Evolutionary conservation across 2,113 vertebrate genomes (phyloP).

Genomic region (Elephas maximus): DNA sequence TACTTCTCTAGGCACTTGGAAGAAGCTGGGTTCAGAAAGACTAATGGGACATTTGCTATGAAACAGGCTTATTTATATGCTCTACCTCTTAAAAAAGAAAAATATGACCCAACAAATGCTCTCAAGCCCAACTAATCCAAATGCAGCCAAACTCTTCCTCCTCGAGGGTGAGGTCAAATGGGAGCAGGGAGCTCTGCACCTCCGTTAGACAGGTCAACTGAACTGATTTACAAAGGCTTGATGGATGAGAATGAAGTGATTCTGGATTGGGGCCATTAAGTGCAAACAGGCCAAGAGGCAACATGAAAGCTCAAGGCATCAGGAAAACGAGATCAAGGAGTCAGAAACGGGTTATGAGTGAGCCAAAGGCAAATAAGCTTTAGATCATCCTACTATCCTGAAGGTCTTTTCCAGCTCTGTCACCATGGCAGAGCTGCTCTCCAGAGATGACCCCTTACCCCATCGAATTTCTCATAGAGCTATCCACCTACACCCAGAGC

Average conservation of each 20-base stretch:
- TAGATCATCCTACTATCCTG: neutral
- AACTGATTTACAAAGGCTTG: neutral
- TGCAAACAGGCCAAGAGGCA: neutral
- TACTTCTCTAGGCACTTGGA: neutral
- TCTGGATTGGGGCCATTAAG: neutral
- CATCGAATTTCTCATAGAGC: slow-evolving; percentile 56
- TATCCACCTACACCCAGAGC: neutral
- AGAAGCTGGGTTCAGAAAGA: neutral
- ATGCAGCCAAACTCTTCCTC: neutral
- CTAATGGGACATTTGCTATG: neutral
- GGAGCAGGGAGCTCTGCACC: too few relatives aligned
- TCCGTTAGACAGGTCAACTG: neutral
- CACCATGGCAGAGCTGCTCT: neutral
- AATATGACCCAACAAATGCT: neutral
- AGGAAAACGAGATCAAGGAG: neutral
- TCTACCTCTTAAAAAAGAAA: slow-evolving; percentile 4
- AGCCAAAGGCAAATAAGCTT: neutral
- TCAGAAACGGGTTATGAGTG: neutral
- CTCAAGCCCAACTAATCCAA: neutral
- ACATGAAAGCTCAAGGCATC: neutral
- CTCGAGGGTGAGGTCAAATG: neutral
- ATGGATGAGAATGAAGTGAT: neutral
- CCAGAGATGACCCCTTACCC: neutral
- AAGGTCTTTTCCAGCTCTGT: slow-evolving; percentile 4
- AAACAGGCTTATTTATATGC: neutral